These are phyloP conservation scores for Lophius piscatorius DNA, from an alignment of 2,113 vertebrate species.

Conservation along the genomic window DNA sequence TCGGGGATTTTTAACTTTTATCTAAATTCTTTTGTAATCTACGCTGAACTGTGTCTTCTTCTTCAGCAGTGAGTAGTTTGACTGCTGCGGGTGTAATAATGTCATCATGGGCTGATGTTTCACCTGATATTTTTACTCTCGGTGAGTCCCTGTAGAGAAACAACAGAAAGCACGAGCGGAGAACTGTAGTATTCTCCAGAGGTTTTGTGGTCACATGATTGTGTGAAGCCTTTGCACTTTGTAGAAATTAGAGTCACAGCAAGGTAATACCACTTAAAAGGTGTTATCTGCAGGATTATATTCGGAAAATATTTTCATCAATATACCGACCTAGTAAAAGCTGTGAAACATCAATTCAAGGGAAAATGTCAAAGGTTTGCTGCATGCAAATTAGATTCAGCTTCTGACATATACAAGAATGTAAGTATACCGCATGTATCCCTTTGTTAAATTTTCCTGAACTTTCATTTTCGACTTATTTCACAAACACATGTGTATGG, in stretches of 20 bases:
- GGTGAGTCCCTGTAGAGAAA: conserved; percentile 27
- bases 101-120: conserved; percentile 62
- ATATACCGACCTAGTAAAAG: neutral
- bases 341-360: conserved; percentile 13
- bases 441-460: too few species aligned
- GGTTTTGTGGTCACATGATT: conserved; percentile 18
- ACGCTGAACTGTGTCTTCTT: conserved; percentile 6
- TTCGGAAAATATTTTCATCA: conserved; percentile 21
- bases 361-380: neutral
- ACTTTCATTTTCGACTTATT: too few species aligned
- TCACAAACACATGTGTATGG: too few species aligned
- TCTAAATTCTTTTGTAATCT: too few species aligned
- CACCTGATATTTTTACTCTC: conserved; percentile 34
- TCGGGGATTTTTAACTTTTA: too few species aligned
- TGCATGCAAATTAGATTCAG: too few species aligned
- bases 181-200: conserved; percentile 33
- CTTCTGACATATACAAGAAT: too few species aligned
- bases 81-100: conserved; percentile 51
- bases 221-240: conserved; percentile 27
- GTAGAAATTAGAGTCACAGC: conserved; percentile 25
- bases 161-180: conserved; percentile 33
- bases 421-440: neutral
- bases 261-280: conserved; percentile 24
- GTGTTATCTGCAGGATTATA: conserved; percentile 11
- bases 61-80: conserved; percentile 13